Evolutionary conservation across 2,888 invertebrate species (phyloP).

Genomic region (Operophtera brumata): DNA sequence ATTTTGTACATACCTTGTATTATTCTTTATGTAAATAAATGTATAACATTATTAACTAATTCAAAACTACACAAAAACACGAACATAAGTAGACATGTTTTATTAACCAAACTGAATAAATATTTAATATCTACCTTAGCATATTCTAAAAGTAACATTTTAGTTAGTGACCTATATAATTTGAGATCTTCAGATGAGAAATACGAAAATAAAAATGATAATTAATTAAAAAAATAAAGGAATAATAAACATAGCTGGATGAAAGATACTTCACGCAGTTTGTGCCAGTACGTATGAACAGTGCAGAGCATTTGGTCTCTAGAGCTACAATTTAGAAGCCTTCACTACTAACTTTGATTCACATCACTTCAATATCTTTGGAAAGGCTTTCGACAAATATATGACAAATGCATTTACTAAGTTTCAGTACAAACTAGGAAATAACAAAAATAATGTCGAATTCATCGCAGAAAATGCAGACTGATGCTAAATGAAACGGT

Average conservation of each 20-base stretch:
- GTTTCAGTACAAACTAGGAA: neutral
- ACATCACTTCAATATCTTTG: conserved; percentile 4
- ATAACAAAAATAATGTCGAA: neutral
- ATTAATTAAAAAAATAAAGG: conserved; percentile 24
- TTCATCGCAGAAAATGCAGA: neutral
- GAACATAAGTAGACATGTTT: conserved; percentile 40
- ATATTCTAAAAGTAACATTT: conserved; percentile 46
- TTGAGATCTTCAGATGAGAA: conserved; percentile 11
- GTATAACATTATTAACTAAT: neutral
- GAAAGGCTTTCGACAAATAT: neutral
- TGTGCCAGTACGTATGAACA: conserved; percentile 14
- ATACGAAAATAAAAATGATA: conserved; percentile 17
- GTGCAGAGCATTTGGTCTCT: conserved; percentile 12
- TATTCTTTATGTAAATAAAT: too few species aligned
- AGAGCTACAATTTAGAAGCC: neutral
- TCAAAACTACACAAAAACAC: conserved; percentile 39
- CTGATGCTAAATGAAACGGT: neutral
- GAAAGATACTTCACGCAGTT: conserved; percentile 17
- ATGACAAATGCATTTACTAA: neutral
- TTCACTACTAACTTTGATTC: neutral
- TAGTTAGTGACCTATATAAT: conserved; percentile 33
- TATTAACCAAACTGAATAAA: conserved; percentile 54
- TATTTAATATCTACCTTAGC: conserved; percentile 57
- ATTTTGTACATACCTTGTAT: too few species aligned
- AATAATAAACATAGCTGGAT: conserved; percentile 15